These are phyloP conservation scores for Zeus faber DNA, from an alignment of 2,113 vertebrate species.

Conservation along the genomic window DNA sequence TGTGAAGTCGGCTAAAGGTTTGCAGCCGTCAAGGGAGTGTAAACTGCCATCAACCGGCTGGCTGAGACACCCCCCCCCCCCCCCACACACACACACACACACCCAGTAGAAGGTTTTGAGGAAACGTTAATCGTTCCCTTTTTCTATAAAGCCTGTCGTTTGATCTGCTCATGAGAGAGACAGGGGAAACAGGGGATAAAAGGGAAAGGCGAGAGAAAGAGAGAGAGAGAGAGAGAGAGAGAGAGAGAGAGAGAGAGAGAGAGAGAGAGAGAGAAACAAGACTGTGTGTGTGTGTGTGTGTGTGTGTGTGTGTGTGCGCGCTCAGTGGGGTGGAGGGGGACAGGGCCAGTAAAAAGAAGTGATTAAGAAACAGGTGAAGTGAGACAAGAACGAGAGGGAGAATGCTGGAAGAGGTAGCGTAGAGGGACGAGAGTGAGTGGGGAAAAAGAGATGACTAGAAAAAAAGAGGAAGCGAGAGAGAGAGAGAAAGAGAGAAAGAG, in stretches of 20 bases:
- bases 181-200: background rate
- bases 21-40: too few species aligned
- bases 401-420: background rate
- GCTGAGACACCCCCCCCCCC: too few species aligned
- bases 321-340: too few species aligned
- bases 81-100: too few species aligned
- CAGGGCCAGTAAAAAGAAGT: background rate
- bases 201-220: background rate
- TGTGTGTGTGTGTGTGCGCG: too few species aligned
- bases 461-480: background rate
- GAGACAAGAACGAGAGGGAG: background rate
- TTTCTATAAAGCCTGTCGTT: too few species aligned
- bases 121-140: too few species aligned
- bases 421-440: background rate
- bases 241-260: slow-evolving; percentile 25
- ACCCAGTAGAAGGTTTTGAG: too few species aligned
- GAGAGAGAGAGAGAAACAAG: background rate
- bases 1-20: too few species aligned
- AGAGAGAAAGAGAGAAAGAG: background rate
- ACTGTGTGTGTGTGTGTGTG: background rate
- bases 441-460: background rate
- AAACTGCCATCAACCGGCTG: too few species aligned
- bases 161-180: too few species aligned
- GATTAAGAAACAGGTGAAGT: background rate
- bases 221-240: slow-evolving; percentile 7